Evolutionary conservation across 2,113 vertebrate species (phyloP).

Genomic region (Paedocypris sp.): DNA sequence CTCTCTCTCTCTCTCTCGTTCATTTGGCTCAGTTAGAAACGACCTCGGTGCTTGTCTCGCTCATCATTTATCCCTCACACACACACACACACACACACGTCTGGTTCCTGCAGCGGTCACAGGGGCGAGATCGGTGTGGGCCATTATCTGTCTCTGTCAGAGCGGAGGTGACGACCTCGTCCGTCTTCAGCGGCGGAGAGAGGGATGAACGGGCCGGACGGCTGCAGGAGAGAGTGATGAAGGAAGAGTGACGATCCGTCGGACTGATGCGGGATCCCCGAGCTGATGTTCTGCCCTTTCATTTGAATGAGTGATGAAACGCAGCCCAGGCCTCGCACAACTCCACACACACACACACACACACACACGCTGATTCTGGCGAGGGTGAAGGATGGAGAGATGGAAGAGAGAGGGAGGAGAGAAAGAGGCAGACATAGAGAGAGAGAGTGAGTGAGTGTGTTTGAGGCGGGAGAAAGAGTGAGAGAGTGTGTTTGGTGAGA

Average conservation of each 20-base stretch:
- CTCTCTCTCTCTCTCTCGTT: background rate
- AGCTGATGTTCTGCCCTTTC: no score
- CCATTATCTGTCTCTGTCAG: background rate
- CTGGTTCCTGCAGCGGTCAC: background rate
- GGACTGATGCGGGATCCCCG: no score
- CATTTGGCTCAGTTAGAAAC: background rate
- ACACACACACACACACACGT: background rate
- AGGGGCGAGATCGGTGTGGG: background rate
- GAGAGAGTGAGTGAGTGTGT: no score
- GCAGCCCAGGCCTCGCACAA: background rate
- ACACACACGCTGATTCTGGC: no score
- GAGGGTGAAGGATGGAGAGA: no score
- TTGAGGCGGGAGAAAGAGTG: no score
- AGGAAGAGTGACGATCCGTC: no score
- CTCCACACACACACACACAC: no score
- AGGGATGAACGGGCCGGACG: conserved; percentile 16
- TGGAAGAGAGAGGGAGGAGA: no score
- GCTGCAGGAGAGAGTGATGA: background rate
- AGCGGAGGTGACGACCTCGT: conserved; percentile 13
- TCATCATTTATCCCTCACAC: conserved; percentile 13
- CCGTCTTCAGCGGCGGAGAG: background rate
- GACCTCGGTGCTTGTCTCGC: background rate
- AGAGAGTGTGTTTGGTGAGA: no score
- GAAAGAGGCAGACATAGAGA: no score
- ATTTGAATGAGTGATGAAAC: conserved; percentile 1